These are phyloP conservation scores for Thryonomys swinderianus DNA, from an alignment of 2,113 vertebrate genomes.

Conservation along the genomic window DNA sequence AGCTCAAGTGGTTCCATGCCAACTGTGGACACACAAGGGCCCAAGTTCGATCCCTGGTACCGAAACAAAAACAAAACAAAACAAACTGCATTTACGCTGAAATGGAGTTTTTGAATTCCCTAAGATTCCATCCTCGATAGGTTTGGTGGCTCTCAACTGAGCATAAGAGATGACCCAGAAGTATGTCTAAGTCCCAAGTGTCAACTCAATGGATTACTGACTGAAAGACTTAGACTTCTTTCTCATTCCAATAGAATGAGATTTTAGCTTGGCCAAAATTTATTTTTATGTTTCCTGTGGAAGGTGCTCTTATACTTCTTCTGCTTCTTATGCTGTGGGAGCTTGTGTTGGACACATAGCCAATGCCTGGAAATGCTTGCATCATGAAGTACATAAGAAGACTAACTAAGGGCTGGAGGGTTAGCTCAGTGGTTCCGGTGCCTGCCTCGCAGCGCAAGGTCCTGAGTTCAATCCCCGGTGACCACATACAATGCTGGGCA, in stretches of 20 bases:
- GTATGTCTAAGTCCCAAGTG: not conserved
- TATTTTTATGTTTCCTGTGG: not conserved
- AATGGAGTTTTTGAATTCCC: not conserved
- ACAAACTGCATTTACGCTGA: constrained; percentile 27
- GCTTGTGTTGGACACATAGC: not conserved
- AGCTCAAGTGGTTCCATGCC: too few species aligned
- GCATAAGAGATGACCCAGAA: not conserved
- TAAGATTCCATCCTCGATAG: not conserved
- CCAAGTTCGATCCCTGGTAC: too few species aligned
- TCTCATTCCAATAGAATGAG: not conserved
- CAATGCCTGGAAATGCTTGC: constrained; percentile 17
- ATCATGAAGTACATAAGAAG: not conserved
- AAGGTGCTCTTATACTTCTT: constrained; percentile 7
- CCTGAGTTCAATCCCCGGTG: too few species aligned
- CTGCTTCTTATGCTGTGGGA: not conserved
- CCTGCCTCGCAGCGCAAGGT: too few species aligned
- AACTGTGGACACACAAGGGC: too few species aligned
- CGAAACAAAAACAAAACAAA: too few species aligned
- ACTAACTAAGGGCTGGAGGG: constrained; percentile 17
- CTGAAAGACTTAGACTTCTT: constrained; percentile 22
- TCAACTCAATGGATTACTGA: not conserved
- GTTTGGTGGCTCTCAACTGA: not conserved
- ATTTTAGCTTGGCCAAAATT: not conserved
- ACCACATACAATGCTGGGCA: too few species aligned
- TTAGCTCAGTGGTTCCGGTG: too few species aligned